Evolutionary conservation across 1,140 invertebrate species (phyloP).

Genomic region (Patella vulgata): DNA sequence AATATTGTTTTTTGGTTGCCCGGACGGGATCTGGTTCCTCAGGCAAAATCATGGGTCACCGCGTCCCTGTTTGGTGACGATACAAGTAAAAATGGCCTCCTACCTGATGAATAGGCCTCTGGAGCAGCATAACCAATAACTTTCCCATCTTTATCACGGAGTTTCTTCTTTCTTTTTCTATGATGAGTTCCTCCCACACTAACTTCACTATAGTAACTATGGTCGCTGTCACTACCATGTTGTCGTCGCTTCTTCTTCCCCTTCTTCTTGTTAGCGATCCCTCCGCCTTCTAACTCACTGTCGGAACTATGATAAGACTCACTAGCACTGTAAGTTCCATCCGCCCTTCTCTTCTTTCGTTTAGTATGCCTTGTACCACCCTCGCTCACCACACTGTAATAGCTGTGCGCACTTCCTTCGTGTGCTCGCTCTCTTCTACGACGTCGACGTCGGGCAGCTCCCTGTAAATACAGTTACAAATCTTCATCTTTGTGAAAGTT

Average conservation of each 20-base stretch:
- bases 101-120: conserved; percentile 42
- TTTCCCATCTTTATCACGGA: conserved; percentile 58
- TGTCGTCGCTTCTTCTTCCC: conserved; percentile 44
- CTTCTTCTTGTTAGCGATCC: conserved; percentile 47
- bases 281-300: conserved; percentile 54
- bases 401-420: conserved; percentile 60
- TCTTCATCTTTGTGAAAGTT: no score
- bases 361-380: conserved; percentile 62
- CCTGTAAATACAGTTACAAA: no score
- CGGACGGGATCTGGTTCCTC: no score
- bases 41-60: no score
- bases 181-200: conserved; percentile 59
- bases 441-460: conserved; percentile 50
- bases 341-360: conserved; percentile 49
- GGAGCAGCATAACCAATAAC: conserved; percentile 58
- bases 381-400: conserved; percentile 59
- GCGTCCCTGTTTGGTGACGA: no score
- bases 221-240: conserved; percentile 58
- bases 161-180: conserved; percentile 49
- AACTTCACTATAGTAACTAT: conserved; percentile 63
- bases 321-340: conserved; percentile 59
- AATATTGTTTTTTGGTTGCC: no score
- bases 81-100: no score
- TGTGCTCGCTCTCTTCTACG: conserved; percentile 54
- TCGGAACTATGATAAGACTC: conserved; percentile 63